Evolutionary conservation across 1,140 invertebrate genomes (phyloP).

Genomic region (Varroa destructor): DNA sequence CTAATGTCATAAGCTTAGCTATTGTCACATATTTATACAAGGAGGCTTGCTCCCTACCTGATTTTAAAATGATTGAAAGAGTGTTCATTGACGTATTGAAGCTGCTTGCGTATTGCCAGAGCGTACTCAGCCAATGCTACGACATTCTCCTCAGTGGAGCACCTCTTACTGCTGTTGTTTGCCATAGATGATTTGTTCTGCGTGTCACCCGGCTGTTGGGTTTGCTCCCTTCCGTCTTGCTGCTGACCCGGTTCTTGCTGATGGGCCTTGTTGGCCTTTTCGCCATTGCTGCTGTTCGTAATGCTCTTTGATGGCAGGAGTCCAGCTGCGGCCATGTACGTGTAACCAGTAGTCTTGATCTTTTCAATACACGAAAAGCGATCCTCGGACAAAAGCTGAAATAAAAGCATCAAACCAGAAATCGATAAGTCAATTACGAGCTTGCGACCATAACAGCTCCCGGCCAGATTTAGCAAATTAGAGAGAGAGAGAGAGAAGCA

Average conservation of each 20-base stretch:
- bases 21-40: no score
- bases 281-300: constrained; percentile 46
- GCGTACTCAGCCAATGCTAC: constrained; percentile 83
- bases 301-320: constrained; percentile 54
- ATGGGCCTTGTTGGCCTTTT: constrained; percentile 9
- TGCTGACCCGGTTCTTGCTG: not conserved
- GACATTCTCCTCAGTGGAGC: constrained; percentile 59
- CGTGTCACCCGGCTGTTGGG: constrained; percentile 4
- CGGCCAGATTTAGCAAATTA: not conserved
- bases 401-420: constrained; percentile 21
- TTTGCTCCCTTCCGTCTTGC: no score
- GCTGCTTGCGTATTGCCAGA: constrained; percentile 70
- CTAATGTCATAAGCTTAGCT: no score
- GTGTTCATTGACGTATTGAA: constrained; percentile 89
- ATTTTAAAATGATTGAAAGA: constrained; percentile 66
- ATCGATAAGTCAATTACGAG: no score
- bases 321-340: constrained; percentile 93
- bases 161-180: not conserved
- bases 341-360: constrained; percentile 96
- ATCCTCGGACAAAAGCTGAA: constrained; percentile 65
- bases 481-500: constrained; percentile 1
- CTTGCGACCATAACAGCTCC: no score
- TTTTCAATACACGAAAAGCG: constrained; percentile 93
- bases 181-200: not conserved
- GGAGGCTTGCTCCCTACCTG: constrained; percentile 33